Percentiles rank a stretch among this genome's conserved stretches.
phyloP scores from a whole-genome alignment of 2,797 vertebrate species.

The Xenentodon cancila region DNA sequence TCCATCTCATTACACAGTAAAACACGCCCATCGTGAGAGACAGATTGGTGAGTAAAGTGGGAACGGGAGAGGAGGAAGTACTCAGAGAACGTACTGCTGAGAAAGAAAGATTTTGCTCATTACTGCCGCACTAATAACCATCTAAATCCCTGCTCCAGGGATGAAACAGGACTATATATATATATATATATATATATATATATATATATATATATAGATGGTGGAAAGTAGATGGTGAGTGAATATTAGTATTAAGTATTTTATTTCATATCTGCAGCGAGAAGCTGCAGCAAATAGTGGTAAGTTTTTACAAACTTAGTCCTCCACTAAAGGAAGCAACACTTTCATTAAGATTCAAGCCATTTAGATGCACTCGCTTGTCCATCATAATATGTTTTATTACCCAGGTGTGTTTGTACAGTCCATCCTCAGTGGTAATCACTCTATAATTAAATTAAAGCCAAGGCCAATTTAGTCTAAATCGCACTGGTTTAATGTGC shows the following conservation, averaged over 20 bases:
- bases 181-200: too few species aligned
- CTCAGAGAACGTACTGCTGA: constrained; percentile 6
- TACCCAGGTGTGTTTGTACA: not conserved
- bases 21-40: constrained; percentile 14
- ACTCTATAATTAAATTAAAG: constrained; percentile 22
- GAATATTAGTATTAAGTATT: too few species aligned
- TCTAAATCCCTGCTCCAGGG: constrained; percentile 20
- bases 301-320: not conserved
- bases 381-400: not conserved
- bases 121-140: constrained; percentile 39
- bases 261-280: not conserved
- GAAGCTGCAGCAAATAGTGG: not conserved
- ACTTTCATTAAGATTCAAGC: constrained; percentile 6
- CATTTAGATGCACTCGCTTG: not conserved
- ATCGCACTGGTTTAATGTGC: constrained; percentile 41
- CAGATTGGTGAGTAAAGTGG: not conserved
- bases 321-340: constrained; percentile 1
- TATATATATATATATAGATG: too few species aligned
- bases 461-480: constrained; percentile 36
- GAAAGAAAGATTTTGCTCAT: constrained; percentile 40
- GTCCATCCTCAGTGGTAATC: constrained; percentile 6
- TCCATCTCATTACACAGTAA: constrained; percentile 14
- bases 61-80: not conserved
- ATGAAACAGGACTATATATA: constrained; percentile 49
- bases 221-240: too few species aligned